Base-by-base conservation (phyloP, 1,140 invertebrate species). In the Diorhabda carinulata region DNA sequence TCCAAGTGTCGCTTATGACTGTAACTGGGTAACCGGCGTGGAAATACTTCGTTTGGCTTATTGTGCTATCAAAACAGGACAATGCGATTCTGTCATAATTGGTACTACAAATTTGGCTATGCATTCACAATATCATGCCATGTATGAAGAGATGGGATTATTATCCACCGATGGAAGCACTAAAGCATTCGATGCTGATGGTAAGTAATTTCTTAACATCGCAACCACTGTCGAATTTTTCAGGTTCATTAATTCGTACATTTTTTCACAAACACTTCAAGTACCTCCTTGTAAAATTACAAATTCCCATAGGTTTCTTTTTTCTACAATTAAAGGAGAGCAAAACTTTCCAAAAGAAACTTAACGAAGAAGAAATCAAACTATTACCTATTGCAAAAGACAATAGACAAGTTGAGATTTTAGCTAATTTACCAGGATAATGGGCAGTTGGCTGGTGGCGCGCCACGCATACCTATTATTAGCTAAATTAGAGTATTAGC, bases 31-130 rank as follows among this genome's bases (percentile, higher is more conserved):
- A 3, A 89, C 89, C 5, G 89, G 89, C 70, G 79, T 91, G 9
- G 81, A 91, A 73, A 88, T 89, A 5, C 75, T 93, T 9, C 81
- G 87, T 72, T 82, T 88, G 70, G 91, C 89, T 9, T 83, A 88
- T 44, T 78, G 83, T 58, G 84, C 87, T 41, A 88, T 93, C 25
- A 80, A 85, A 65, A 82, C 82, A 62, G 88, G 87, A 3, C 83
- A 87, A 68, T 89, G 87, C 77, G 89, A 92, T 72, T 81, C 86
- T n/a, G 90, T 89, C 7, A 83, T 93, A 68, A 88, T 93, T 41
- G 89, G 87, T 5, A 89, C 88, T 40, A 84, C 85, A 41, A 85
- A 81, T 77, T 76, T 92, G 3, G 83, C 86, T 47, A 74, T 91
- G n/a, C 88, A 89, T 73, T 87, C 90, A 4, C 84, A 86, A 61